phyloP scores from a whole-genome alignment of 2,113 vertebrate species.

The Lampris incognitus region DNA sequence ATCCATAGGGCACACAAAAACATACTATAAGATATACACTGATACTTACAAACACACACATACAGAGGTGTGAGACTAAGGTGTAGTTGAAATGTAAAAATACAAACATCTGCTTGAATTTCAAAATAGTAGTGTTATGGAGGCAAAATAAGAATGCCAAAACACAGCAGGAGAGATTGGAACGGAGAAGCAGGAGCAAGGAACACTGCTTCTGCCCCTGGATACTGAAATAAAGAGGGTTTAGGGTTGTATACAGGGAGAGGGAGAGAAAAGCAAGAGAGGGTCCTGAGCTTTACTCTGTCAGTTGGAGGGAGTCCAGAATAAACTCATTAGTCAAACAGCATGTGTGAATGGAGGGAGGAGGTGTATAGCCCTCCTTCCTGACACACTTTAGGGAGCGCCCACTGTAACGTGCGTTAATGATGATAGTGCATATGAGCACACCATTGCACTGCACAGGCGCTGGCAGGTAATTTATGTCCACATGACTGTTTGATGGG shows the following conservation, averaged over 20 bases:
- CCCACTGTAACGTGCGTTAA: too few species aligned
- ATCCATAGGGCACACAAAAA: neutral
- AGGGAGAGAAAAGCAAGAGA: constrained; percentile 15
- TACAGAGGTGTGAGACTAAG: neutral
- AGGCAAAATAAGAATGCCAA: constrained; percentile 31
- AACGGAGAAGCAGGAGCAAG: neutral
- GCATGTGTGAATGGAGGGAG: constrained; percentile 19
- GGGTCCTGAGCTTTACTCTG: constrained; percentile 3
- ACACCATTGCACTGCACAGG: neutral
- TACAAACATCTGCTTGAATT: neutral
- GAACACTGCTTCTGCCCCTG: neutral
- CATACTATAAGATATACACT: neutral
- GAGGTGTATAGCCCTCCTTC: constrained; percentile 43
- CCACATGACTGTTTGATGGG: constrained; percentile 4
- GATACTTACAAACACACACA: neutral
- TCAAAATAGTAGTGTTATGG: neutral
- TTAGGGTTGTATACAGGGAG: constrained; percentile 4
- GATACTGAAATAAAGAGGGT: constrained; percentile 19
- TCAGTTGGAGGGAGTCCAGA: constrained; percentile 29
- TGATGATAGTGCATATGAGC: constrained; percentile 13
- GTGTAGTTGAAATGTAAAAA: constrained; percentile 19
- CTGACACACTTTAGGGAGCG: constrained; percentile 13
- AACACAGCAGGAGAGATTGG: constrained; percentile 10
- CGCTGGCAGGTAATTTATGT: too few species aligned
- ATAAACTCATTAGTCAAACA: constrained; percentile 46